phyloP scores from a whole-genome alignment of 2,113 vertebrate genomes.

The Heptranchias perlo region DNA sequence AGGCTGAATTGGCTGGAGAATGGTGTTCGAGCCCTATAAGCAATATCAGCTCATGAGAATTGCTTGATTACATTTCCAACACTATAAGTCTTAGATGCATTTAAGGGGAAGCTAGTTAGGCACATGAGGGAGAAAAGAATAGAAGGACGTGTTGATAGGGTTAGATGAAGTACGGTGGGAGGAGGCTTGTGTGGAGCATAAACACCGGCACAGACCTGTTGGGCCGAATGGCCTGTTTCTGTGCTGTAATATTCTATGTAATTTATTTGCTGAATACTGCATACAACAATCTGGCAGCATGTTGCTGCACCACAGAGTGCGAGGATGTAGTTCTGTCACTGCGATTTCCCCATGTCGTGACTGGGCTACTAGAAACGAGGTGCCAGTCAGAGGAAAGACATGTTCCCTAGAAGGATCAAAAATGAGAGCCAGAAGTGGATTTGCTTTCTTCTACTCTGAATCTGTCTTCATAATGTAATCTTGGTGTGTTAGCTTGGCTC shows the following conservation, averaged over 20 bases:
- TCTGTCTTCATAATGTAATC: not conserved
- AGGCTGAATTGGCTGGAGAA: not conserved
- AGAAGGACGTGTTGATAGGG: too few relatives aligned
- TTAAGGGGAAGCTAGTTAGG: not conserved
- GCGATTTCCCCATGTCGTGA: not conserved
- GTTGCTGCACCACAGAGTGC: not conserved
- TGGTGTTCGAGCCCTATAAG: not conserved
- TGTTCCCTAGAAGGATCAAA: not conserved
- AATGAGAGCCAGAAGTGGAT: not conserved
- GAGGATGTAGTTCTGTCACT: not conserved
- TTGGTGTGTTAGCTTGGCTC: not conserved
- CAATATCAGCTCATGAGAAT: not conserved
- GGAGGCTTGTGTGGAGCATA: not conserved
- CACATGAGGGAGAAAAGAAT: not conserved
- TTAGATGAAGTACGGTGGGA: not conserved
- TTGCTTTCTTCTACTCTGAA: not conserved
- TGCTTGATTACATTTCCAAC: slow-evolving; percentile 13
- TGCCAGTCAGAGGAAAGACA: not conserved
- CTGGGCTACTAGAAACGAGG: not conserved
- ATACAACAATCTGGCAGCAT: not conserved
- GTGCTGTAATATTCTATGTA: not conserved
- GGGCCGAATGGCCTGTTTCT: not conserved
- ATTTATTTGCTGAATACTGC: not conserved
- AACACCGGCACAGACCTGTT: not conserved
- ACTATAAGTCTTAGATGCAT: not conserved